These are phyloP conservation scores for Myotis myotis DNA, from an alignment of 2,797 vertebrate species.

Conservation along the genomic window DNA sequence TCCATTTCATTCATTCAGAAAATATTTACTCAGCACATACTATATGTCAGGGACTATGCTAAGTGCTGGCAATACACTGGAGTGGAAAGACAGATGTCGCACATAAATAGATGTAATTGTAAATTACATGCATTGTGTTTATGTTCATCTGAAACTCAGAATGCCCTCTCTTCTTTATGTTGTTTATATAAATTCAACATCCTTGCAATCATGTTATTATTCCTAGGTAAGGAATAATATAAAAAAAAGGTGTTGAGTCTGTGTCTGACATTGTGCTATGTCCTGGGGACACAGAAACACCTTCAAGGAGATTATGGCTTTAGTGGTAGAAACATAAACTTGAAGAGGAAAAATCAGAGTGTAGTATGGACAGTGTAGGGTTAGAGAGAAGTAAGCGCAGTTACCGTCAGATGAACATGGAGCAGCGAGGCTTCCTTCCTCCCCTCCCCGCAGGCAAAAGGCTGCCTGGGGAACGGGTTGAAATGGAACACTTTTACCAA, in stretches of 20 bases:
- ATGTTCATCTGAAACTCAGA: background rate
- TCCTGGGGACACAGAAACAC: background rate
- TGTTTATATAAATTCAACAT: background rate
- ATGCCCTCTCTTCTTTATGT: background rate
- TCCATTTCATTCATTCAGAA: background rate
- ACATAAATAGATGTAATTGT: background rate
- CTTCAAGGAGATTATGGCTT: background rate
- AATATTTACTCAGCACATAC: background rate
- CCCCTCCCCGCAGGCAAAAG: background rate
- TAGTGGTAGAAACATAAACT: background rate
- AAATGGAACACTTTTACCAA: background rate
- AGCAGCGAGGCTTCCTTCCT: too few relatives aligned
- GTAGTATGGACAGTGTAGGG: background rate
- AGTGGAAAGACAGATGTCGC: background rate
- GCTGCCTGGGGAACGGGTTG: background rate
- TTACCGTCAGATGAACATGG: background rate
- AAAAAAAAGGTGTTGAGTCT: background rate
- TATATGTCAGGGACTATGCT: background rate
- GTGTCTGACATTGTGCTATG: background rate
- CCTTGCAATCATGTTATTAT: background rate
- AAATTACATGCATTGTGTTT: background rate
- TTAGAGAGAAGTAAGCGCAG: background rate
- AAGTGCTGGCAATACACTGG: background rate
- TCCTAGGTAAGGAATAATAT: background rate
- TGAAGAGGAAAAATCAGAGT: background rate